Conservation (phyloP, 1,140 invertebrate species). For the Chionoecetes opilio region DNA sequence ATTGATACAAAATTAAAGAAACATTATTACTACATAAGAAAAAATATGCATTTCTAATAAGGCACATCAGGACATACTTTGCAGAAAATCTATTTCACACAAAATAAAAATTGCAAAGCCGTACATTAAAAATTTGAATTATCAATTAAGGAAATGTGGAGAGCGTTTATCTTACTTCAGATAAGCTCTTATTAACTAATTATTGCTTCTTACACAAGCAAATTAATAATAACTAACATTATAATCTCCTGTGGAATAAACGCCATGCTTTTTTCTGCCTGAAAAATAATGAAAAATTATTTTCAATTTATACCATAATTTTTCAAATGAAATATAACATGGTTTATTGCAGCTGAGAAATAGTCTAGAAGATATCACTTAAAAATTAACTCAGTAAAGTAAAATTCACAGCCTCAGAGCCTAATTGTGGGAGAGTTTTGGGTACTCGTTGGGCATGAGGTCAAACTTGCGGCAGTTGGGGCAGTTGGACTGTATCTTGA, state of each 20-base stretch:
- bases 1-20: neutral
- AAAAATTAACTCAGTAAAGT: too few relatives aligned
- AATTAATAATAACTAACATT: neutral
- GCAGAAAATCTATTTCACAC: neutral
- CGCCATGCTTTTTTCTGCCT: neutral
- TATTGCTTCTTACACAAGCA: conserved; percentile 19
- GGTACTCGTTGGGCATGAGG: conserved; percentile 73
- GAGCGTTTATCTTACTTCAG: neutral
- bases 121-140: neutral
- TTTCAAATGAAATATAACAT: neutral
- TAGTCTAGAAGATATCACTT: too few relatives aligned
- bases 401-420: neutral
- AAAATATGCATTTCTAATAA: conserved; percentile 21
- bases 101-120: neutral
- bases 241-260: conserved; percentile 19
- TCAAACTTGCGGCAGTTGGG: conserved; percentile 73
- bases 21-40: neutral
- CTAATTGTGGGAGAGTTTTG: conserved; percentile 58
- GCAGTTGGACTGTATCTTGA: conserved; percentile 71
- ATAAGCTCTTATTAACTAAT: neutral
- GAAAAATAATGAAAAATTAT: too few relatives aligned
- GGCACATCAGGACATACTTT: neutral
- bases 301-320: neutral
- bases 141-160: neutral
- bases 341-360: neutral